Evolutionary conservation across 2,113 vertebrate genomes (phyloP).

Genomic region (Coptodon bakossiorum): DNA sequence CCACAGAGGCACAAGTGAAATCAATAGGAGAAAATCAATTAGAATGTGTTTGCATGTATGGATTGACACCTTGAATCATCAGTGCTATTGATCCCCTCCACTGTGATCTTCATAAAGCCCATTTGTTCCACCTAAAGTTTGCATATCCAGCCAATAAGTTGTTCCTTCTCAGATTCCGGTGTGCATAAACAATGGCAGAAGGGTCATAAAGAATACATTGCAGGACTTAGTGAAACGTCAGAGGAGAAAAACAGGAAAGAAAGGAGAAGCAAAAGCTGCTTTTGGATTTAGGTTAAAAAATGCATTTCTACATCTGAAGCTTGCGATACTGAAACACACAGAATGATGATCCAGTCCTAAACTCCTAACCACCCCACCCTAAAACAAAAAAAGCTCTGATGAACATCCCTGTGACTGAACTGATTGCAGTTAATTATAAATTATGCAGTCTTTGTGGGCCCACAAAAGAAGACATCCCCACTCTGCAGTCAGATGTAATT

Average conservation of each 20-base stretch:
- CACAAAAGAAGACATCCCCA: slow-evolving; percentile 98
- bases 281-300: not conserved
- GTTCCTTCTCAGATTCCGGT: slow-evolving; percentile 32
- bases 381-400: slow-evolving; percentile 52
- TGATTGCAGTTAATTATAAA: slow-evolving; percentile 84
- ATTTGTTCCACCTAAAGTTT: slow-evolving; percentile 62
- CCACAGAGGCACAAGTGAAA: slow-evolving; percentile 25
- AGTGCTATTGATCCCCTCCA: slow-evolving; percentile 57
- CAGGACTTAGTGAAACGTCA: not conserved
- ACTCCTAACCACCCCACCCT: not conserved
- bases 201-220: slow-evolving; percentile 5
- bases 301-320: not conserved
- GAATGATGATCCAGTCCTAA: not conserved
- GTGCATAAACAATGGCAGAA: slow-evolving; percentile 33
- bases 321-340: not conserved
- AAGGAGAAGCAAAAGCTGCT: not conserved
- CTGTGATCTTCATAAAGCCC: slow-evolving; percentile 68
- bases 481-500: slow-evolving; percentile 99
- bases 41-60: slow-evolving; percentile 71
- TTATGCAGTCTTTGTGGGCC: slow-evolving; percentile 94
- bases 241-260: not conserved
- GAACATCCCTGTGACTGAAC: slow-evolving; percentile 50
- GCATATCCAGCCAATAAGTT: slow-evolving; percentile 59
- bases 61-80: slow-evolving; percentile 69
- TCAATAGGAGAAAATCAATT: slow-evolving; percentile 70